A percentile compares a stretch with the other conserved stretches of the same genome.
Evolutionary conservation across 2,113 vertebrate species (phyloP).

Genomic region (Rallus limicola): DNA sequence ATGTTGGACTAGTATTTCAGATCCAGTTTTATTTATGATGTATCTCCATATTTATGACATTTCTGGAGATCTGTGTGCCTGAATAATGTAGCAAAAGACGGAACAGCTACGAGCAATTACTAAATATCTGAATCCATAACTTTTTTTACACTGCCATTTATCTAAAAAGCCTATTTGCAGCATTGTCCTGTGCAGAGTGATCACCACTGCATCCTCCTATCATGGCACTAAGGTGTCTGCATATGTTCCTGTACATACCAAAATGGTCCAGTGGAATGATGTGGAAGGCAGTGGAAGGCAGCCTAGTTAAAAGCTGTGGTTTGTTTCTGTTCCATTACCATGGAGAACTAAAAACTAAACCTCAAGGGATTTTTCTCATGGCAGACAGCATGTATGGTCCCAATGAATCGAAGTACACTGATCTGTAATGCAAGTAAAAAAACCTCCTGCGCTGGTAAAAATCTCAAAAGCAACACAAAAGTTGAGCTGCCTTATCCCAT

Average conservation of each 20-base stretch:
- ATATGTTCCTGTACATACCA: neutral
- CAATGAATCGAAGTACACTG: neutral
- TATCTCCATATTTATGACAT: neutral
- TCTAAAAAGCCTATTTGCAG: neutral
- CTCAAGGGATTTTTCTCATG: neutral
- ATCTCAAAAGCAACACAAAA: neutral
- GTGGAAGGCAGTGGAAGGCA: neutral
- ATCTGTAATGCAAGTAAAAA: neutral
- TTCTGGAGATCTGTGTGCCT: neutral
- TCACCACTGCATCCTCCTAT: neutral
- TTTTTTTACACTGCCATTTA: neutral
- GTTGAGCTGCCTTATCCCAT: neutral
- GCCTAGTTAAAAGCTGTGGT: neutral
- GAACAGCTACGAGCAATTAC: neutral
- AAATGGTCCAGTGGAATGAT: neutral
- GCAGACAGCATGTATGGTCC: neutral
- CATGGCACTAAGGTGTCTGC: neutral
- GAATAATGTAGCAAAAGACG: neutral
- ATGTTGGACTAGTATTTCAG: neutral
- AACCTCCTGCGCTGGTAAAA: neutral
- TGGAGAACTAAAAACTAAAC: neutral
- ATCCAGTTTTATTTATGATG: neutral
- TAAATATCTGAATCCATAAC: neutral
- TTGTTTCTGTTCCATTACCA: neutral
- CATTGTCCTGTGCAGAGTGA: neutral